phyloP scores from a whole-genome alignment of 1,140 invertebrate genomes.

The Solenopsis invicta region DNA sequence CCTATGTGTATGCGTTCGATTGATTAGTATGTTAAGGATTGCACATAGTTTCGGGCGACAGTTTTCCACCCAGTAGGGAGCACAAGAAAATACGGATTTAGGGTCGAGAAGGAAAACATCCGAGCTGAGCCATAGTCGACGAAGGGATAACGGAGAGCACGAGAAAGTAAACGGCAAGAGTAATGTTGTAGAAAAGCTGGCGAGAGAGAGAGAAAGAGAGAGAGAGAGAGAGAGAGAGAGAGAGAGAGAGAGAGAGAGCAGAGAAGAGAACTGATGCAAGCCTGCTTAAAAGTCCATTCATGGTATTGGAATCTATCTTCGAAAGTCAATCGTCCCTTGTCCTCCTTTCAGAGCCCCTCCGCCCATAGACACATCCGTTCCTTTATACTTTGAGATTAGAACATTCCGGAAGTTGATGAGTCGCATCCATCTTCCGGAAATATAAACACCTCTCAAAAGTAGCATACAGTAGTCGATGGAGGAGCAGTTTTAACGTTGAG shows the following conservation, averaged over 20 bases:
- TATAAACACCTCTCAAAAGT: constrained; percentile 58
- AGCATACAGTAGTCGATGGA: constrained; percentile 9
- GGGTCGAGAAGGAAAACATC: constrained; percentile 56
- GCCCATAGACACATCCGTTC: neutral
- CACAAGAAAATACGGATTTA: constrained; percentile 51
- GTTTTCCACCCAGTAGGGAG: neutral
- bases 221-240: neutral
- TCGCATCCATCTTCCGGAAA: constrained; percentile 52
- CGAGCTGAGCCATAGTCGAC: constrained; percentile 22
- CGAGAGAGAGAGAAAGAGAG: neutral
- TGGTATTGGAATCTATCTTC: constrained; percentile 74
- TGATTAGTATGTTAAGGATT: constrained; percentile 61
- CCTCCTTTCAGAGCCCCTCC: constrained; percentile 50
- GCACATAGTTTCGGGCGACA: constrained; percentile 55
- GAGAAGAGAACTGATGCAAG: constrained; percentile 67
- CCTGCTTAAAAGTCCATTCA: constrained; percentile 77
- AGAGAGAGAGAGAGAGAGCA: neutral
- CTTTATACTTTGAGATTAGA: constrained; percentile 63
- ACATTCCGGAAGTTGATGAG: constrained; percentile 57
- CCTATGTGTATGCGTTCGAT: neutral
- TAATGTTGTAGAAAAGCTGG: constrained; percentile 54
- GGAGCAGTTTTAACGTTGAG: constrained; percentile 21
- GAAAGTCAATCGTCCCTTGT: constrained; percentile 75
- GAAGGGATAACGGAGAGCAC: constrained; percentile 36
- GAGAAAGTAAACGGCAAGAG: constrained; percentile 23